Evolutionary conservation across 2,113 vertebrate genomes (phyloP).

Genomic region (Ageneiosus marmoratus): DNA sequence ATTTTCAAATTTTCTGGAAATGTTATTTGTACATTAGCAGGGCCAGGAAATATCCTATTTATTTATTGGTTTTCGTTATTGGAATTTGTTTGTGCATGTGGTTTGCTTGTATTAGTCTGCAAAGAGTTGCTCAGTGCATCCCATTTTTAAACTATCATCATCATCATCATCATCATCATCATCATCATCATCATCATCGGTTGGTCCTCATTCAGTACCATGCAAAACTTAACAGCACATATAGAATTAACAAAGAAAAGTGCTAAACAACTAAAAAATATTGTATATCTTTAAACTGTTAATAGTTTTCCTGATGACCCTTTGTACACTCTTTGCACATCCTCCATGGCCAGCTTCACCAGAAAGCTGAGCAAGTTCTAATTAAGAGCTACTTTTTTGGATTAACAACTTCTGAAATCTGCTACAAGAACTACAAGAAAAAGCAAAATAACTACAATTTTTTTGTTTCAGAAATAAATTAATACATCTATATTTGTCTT

Average conservation of each 20-base stretch:
- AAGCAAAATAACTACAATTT: not conserved
- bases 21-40: not conserved
- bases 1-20: too few relatives aligned
- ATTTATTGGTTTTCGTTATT: not conserved
- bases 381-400: not conserved
- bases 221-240: not conserved
- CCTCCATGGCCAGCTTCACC: not conserved
- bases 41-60: not conserved
- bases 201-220: too few relatives aligned
- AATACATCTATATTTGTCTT: not conserved
- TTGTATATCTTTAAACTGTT: not conserved
- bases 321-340: not conserved
- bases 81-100: not conserved
- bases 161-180: not conserved
- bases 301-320: not conserved
- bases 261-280: not conserved
- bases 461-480: not conserved
- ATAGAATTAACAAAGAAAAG: not conserved
- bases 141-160: too few relatives aligned
- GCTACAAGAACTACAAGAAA: too few relatives aligned
- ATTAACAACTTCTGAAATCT: not conserved
- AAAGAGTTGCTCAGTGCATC: not conserved
- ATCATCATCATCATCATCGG: not conserved
- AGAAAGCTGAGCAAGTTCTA: not conserved
- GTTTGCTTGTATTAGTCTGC: not conserved